Base-by-base conservation (phyloP, 2,888 invertebrate species). In the Diplazon laetatorius region DNA sequence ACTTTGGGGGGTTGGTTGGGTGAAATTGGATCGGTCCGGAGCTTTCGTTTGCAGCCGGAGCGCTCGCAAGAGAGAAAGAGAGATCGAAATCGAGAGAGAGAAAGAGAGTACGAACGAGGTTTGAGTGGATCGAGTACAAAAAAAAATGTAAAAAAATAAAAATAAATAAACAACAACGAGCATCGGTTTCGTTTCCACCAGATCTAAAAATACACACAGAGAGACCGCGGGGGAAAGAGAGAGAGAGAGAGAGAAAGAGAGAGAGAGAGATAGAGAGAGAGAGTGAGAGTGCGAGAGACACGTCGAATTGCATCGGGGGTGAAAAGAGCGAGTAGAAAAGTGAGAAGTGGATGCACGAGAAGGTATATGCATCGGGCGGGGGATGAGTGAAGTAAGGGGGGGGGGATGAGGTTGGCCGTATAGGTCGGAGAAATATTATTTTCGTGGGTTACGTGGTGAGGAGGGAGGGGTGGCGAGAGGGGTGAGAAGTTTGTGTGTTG, bases 371-470 rank as follows among this genome's bases (percentile, higher is more conserved):
- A n/a, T n/a, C n/a, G n/a, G n/a, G n/a, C n/a, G n/a, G n/a, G n/a
- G n/a, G n/a, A n/a, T n/a, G n/a, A n/a, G n/a, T n/a, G n/a, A n/a
- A n/a, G n/a, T n/a, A n/a, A n/a, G n/a, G n/a, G n/a, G n/a, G n/a
- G n/a, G n/a, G n/a, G n/a, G n/a, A n/a, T n/a, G 39, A 25, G 22
- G 39, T 60, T n/a, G 30, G 44, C 16, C 48, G 20, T 73, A 22
- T 50, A 68, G 62, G 65, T 66, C 22, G 55, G 63, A 76, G 55
- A 77, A 82, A 83, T 83, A 85, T 84, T 83, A 84, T 83, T 83
- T 84, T 83, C 78, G 63, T 55, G 68, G 62, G 37, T 16, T 25
- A 9, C 4, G 30, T n/a, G n/a, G n/a, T n/a, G n/a, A n/a, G n/a
- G n/a, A n/a, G n/a, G n/a, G n/a, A n/a, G n/a, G n/a, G n/a, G n/a